phyloP scores from a whole-genome alignment of 2,113 vertebrate species.

The Chaetorhynchus papuensis region DNA sequence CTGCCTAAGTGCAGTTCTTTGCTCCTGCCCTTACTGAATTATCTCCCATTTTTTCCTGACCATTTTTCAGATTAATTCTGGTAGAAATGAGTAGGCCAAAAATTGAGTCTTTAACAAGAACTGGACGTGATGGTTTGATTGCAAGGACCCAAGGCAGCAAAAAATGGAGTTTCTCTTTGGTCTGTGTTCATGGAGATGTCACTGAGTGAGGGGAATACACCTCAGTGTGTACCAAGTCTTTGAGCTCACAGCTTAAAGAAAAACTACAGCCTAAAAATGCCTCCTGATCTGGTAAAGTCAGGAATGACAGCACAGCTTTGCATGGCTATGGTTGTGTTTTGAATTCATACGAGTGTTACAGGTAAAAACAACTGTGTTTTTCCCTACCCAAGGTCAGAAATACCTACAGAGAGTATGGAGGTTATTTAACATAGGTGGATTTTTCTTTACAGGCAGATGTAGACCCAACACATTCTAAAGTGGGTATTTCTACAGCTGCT shows the following conservation, averaged over 20 bases:
- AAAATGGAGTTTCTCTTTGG: background rate
- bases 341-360: background rate
- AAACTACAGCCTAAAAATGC: background rate
- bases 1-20: background rate
- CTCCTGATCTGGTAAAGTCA: background rate
- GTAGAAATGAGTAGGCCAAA: background rate
- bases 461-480: background rate
- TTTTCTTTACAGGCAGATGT: background rate
- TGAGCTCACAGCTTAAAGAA: background rate
- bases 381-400: background rate
- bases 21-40: background rate
- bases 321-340: background rate
- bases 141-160: background rate
- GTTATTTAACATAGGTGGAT: background rate
- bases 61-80: background rate
- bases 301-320: background rate
- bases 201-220: background rate
- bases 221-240: background rate
- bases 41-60: background rate
- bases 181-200: background rate
- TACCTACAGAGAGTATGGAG: background rate
- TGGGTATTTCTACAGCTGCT: no score
- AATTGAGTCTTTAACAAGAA: background rate
- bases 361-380: background rate
- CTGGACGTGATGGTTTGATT: rapidly evolving